Percentiles rank a stretch among this genome's conserved stretches.
phyloP scores from a whole-genome alignment of 2,113 vertebrate genomes.

The Syrmaticus mikado region DNA sequence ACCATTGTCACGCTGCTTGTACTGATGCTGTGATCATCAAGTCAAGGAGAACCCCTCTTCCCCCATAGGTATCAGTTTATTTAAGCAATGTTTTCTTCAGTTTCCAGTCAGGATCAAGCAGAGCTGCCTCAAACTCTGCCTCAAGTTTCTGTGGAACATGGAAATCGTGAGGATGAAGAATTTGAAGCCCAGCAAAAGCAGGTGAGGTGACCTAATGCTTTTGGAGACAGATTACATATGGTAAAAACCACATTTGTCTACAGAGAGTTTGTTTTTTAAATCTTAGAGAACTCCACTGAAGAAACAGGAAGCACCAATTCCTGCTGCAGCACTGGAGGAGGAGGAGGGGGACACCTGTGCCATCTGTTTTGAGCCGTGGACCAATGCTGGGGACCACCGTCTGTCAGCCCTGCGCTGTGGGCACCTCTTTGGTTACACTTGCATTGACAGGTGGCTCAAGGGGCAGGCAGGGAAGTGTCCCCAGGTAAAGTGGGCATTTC shows the following conservation, averaged over 20 bases:
- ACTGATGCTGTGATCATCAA: background rate
- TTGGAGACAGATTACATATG: background rate
- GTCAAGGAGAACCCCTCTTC: background rate
- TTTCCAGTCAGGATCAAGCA: slow-evolving; percentile 39
- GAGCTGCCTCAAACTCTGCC: slow-evolving; percentile 7
- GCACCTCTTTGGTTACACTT: slow-evolving; percentile 92
- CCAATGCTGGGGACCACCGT: slow-evolving; percentile 89
- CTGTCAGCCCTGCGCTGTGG: slow-evolving; percentile 91
- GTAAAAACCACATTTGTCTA: background rate
- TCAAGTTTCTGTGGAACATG: slow-evolving; percentile 28
- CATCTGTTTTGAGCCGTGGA: slow-evolving; percentile 96
- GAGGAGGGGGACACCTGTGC: slow-evolving; percentile 90
- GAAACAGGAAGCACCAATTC: background rate
- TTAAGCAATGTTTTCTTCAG: background rate
- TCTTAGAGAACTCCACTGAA: slow-evolving; percentile 41
- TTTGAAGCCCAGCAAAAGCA: slow-evolving; percentile 23
- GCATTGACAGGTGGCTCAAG: slow-evolving; percentile 92
- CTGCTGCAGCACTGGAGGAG: slow-evolving; percentile 49
- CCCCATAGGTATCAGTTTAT: background rate
- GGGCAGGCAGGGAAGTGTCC: slow-evolving; percentile 90
- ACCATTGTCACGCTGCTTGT: background rate
- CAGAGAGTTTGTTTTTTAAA: background rate
- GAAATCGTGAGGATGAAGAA: background rate
- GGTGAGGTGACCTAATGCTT: slow-evolving; percentile 49
- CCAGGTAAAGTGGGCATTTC: slow-evolving; percentile 80